Percentiles rank a stretch among this genome's conserved stretches.
Evolutionary conservation across 1,140 invertebrate species (phyloP).

Genomic region (Drosophila nigromelanica): DNA sequence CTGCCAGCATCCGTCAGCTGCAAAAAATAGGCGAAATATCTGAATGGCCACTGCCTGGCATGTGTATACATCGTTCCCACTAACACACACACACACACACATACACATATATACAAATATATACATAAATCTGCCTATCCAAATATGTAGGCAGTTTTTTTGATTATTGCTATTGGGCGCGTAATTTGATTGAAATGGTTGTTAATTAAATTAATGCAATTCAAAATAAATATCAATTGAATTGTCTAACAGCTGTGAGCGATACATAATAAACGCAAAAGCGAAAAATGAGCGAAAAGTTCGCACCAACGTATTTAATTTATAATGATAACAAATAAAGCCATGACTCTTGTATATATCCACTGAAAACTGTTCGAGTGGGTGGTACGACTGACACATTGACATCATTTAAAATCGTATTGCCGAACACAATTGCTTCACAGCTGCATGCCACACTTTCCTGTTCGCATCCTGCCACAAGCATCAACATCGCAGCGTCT

Average conservation of each 20-base stretch:
- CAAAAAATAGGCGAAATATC: conserved; percentile 63
- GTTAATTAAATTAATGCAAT: conserved; percentile 54
- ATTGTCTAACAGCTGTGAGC: conserved; percentile 53
- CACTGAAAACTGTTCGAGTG: conserved; percentile 8
- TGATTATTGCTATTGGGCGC: conserved; percentile 45
- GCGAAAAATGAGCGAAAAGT: background rate
- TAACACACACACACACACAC: conserved; percentile 9
- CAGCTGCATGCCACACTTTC: conserved; percentile 1
- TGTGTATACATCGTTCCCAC: conserved; percentile 33
- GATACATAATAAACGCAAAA: conserved; percentile 1
- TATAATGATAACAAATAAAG: conserved; percentile 25
- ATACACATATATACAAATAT: background rate
- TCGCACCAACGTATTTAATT: background rate
- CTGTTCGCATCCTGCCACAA: conserved; percentile 3
- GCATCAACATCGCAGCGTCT: conserved; percentile 1
- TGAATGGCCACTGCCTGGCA: conserved; percentile 37
- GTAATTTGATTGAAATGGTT: conserved; percentile 50
- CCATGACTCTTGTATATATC: conserved; percentile 9
- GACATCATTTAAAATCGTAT: conserved; percentile 12
- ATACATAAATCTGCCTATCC: conserved; percentile 2
- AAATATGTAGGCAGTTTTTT: background rate
- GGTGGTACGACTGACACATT: background rate
- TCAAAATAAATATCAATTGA: conserved; percentile 63
- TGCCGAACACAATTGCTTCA: conserved; percentile 3
- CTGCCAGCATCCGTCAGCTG: conserved; percentile 58